phyloP scores from a whole-genome alignment of 53 echinoderm and acorn worm genomes.

The Actinopyga echinites region DNA sequence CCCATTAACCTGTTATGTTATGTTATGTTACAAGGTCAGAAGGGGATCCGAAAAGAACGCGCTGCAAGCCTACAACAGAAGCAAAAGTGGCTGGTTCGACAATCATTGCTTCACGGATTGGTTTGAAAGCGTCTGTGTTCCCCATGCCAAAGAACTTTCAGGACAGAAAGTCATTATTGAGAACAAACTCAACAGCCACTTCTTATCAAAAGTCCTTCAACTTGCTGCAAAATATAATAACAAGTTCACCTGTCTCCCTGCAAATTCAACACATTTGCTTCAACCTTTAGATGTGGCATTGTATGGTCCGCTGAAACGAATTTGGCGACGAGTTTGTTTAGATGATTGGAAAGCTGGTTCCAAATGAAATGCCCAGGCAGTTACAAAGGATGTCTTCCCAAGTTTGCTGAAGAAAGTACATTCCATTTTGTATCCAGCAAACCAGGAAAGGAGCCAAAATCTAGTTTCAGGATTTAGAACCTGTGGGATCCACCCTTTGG shows the following conservation, averaged over 20 bases:
- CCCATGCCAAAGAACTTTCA: neutral
- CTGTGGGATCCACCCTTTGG: neutral
- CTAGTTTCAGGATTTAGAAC: constrained; percentile 17
- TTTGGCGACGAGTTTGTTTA: constrained; percentile 8
- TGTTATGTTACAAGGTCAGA: neutral
- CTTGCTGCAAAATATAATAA: neutral
- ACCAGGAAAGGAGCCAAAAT: constrained; percentile 1
- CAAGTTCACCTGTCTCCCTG: constrained; percentile 14
- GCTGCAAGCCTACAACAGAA: constrained; percentile 19
- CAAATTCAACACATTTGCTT: constrained; percentile 24
- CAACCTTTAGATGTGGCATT: constrained; percentile 33
- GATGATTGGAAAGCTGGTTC: neutral
- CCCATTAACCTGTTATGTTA: too few species aligned
- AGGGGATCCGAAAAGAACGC: neutral
- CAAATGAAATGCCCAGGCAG: neutral
- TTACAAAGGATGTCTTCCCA: constrained; percentile 21
- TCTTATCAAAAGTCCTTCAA: neutral
- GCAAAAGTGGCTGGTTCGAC: constrained; percentile 26
- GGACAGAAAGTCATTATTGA: constrained; percentile 19
- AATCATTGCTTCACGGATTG: constrained; percentile 6
- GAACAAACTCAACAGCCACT: constrained; percentile 26
- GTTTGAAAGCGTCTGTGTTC: neutral
- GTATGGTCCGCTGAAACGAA: constrained; percentile 27
- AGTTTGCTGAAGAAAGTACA: neutral
- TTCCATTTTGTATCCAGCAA: neutral